Base-by-base conservation (phyloP, 1,140 invertebrate species). In the Epicauta chinensis region DNA sequence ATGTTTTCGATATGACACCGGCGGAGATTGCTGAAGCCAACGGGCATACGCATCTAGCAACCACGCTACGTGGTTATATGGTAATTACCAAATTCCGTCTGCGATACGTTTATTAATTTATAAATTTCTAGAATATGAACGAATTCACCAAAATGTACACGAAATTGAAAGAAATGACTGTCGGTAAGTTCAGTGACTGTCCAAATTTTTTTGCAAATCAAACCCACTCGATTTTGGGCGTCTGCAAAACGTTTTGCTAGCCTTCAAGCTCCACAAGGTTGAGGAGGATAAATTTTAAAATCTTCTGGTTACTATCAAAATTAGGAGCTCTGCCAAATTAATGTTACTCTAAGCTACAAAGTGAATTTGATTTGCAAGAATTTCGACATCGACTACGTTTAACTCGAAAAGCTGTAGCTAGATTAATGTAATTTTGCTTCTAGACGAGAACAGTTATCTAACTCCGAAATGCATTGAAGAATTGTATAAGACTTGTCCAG, bases 121-220 rank as follows among this genome's bases (percentile, higher is more conserved):
- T 54, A 61, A 53, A 2, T 53, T 71, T 76, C 37, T 68, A 78
- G 76, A 78, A 78, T 74, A 79, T 80, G 78, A 88, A 87, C 67
- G 86, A 91, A 67, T 83, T 89, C 58, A 83, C 83, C 16, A 89
- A 82, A 64, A 86, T 89, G 77, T 90, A 90, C 63, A 84, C 83
- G 62, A 89, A 87, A 68, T 77, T 89, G 57, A 89, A 89, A 71
- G 86, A 86, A 50, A 83, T 89, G 68, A 83, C 23, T 7, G 23
- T 23, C 1, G 23, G 23, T 23, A 23, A 23, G n/a, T n/a, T n/a
- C n/a, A n/a, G n/a, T n/a, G n/a, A n/a, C n/a, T n/a, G n/a, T n/a
- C n/a, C n/a, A n/a, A n/a, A n/a, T n/a, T n/a, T n/a, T n/a, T n/a
- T n/a, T n/a, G n/a, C n/a, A n/a, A n/a, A n/a, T n/a, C n/a, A n/a